Evolutionary conservation across 2,888 invertebrate genomes (phyloP), one percentile per base, ranked within the genome.

Genomic region (Microctonus aethiopoides): DNA sequence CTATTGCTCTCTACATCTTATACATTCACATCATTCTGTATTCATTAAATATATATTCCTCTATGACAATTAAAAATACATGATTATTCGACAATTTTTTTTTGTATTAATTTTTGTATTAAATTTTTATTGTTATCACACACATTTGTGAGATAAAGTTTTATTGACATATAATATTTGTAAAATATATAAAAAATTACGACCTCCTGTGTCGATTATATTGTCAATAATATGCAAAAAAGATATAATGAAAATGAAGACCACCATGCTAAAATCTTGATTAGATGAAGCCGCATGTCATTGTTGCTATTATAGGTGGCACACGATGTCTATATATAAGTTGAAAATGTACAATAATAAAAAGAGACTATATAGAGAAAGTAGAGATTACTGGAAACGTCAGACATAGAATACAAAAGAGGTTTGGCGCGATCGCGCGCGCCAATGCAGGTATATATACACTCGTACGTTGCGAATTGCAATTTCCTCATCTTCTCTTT

Each of bases 231-330:
- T 24, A 22, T 11, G n/a, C 34, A 32, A 20, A 13, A 51, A 54
- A 32, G 20, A 34, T 64, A 32, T 46, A 54, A 64, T 64, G 36
- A 13, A 54, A 64, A 36, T 54, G 51, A 36, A 34, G 63, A 63
- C 63, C 63, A 63, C 63, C 63, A 52, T 51, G 63, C n/a, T 20
- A 29, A 51, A 32, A 63, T 63, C 52, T 52, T 34, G 52, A 54
- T 64, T 32, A 64, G 22, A 64, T 54, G 9, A 41, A 32, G 20
- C 9, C 36, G 9, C 26, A n/a, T 26, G 13, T 51, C 20, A 16
- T n/a, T n/a, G n/a, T n/a, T 9, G 46, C 51, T 63, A 63, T 63
- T 54, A 39, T n/a, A 54, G 59, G 29, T 59, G 36, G 69, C 26
- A n/a, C 13, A 22, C 26, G 32, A 57, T 32, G 70, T 26, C 52